Conservation (phyloP, 2,113 vertebrate species). For the Fulica atra region DNA sequence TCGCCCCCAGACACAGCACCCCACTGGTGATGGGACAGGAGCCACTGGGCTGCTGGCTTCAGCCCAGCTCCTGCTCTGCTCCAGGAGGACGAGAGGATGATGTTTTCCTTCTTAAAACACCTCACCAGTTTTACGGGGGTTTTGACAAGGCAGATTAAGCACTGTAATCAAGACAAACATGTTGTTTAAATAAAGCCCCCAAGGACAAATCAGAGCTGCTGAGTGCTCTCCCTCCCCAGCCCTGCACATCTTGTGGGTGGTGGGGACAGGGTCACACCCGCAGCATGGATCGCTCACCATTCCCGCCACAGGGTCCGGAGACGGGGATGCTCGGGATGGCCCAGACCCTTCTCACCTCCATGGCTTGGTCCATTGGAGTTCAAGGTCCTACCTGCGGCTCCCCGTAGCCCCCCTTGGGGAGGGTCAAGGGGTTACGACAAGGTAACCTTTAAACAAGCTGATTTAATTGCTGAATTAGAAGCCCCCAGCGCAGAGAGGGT, state of each 20-base stretch:
- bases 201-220: not conserved
- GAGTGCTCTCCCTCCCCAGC: not conserved
- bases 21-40: not conserved
- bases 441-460: not conserved
- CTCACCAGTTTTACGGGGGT: not conserved
- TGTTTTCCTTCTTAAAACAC: conserved; percentile 14
- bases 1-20: not conserved
- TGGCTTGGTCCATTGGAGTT: fast-evolving
- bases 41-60: not conserved
- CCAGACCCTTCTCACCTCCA: not conserved
- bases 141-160: conserved; percentile 39
- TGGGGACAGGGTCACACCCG: not conserved
- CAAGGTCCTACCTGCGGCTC: fast-evolving
- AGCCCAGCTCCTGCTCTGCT: not conserved
- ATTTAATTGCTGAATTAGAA: not conserved
- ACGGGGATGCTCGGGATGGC: not conserved
- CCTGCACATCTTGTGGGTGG: fast-evolving
- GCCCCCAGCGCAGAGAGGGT: fast-evolving
- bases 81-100: not conserved
- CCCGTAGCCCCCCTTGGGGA: fast-evolving
- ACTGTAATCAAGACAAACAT: conserved; percentile 48
- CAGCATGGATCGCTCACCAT: not conserved
- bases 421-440: fast-evolving
- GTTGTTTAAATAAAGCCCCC: conserved; percentile 44
- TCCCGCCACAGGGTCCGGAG: fast-evolving